Evolutionary conservation across 1,140 invertebrate species (phyloP).

Genomic region (Teleogryllus occipitalis): DNA sequence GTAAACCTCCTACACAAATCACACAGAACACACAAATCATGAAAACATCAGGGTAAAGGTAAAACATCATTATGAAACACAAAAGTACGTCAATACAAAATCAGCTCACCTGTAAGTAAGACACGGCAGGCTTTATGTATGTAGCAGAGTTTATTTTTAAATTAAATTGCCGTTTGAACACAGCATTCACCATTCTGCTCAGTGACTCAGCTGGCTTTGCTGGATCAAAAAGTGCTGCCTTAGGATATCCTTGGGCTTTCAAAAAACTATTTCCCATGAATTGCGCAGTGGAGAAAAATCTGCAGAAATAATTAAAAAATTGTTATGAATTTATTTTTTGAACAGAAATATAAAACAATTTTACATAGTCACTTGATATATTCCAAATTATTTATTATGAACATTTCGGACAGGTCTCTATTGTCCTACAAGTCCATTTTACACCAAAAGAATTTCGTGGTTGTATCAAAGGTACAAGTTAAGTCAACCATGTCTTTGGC

Average conservation of each 20-base stretch:
- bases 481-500: too few relatives aligned
- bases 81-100: neutral
- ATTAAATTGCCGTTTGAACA: constrained; percentile 58
- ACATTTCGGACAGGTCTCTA: too few relatives aligned
- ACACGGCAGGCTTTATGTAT: constrained; percentile 64
- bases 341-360: neutral
- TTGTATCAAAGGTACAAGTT: too few relatives aligned
- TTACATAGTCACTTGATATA: too few relatives aligned
- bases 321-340: neutral
- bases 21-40: neutral
- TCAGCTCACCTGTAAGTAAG: constrained; percentile 50
- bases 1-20: constrained; percentile 48
- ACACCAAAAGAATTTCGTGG: too few relatives aligned
- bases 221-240: constrained; percentile 59
- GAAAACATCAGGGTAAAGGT: neutral
- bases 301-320: constrained; percentile 32
- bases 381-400: too few relatives aligned
- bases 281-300: constrained; percentile 58
- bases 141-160: constrained; percentile 59
- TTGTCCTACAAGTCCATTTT: too few relatives aligned
- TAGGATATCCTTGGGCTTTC: constrained; percentile 63
- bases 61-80: neutral
- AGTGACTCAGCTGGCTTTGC: constrained; percentile 56
- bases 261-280: constrained; percentile 66
- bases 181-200: constrained; percentile 51